phyloP scores from a whole-genome alignment of 2,797 vertebrate genomes.

The Malurus splendens region DNA sequence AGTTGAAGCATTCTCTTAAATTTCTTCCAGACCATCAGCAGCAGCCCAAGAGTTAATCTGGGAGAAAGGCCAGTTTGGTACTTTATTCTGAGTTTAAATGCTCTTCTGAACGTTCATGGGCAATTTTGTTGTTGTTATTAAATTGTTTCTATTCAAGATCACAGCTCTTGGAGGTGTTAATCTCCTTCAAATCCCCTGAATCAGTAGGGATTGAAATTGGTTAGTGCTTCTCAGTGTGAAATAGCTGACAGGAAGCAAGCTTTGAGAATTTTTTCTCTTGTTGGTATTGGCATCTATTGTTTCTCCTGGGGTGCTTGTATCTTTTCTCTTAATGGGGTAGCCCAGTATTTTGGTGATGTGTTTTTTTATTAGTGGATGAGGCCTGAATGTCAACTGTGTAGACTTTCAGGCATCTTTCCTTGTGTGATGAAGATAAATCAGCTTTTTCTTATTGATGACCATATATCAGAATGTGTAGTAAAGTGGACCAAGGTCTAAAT shows the following conservation, averaged over 20 bases:
- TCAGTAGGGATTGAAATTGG: constrained; percentile 5
- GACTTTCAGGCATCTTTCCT: neutral
- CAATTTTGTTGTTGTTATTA: neutral
- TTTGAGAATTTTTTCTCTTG: neutral
- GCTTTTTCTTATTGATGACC: neutral
- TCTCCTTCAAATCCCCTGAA: neutral
- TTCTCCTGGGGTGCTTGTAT: neutral
- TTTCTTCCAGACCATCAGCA: neutral
- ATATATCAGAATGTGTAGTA: neutral
- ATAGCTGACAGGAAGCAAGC: neutral
- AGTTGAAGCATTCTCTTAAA: neutral
- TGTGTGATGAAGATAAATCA: neutral
- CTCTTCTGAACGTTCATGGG: neutral
- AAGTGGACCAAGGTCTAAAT: neutral
- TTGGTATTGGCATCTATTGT: neutral
- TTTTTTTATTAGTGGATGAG: neutral
- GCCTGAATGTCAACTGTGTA: neutral
- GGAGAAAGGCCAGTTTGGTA: neutral
- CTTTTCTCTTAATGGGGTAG: neutral
- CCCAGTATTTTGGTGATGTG: neutral
- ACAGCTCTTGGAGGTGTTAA: neutral
- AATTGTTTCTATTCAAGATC: constrained; percentile 3
- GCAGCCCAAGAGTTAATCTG: neutral
- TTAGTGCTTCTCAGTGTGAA: neutral
- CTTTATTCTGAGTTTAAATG: neutral